Evolutionary conservation across 1,140 invertebrate species (phyloP).

Genomic region (Probaryconus sp.): DNA sequence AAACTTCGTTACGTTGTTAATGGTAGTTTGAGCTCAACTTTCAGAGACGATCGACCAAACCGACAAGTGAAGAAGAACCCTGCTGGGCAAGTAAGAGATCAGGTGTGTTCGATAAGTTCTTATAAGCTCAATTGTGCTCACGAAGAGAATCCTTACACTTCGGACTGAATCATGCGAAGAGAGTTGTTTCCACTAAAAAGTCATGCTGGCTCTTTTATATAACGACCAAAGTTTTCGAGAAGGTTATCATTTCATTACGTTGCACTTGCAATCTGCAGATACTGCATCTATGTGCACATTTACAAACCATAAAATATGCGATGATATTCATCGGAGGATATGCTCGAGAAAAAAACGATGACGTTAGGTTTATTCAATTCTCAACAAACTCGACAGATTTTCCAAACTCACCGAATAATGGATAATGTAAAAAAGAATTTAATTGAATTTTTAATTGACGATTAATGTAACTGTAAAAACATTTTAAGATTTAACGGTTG

Average conservation of each 20-base stretch:
- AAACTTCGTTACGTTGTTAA: conserved; percentile 64
- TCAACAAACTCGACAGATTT: no score
- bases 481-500: no score
- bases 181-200: conserved; percentile 60
- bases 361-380: no score
- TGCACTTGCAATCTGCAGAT: conserved; percentile 52
- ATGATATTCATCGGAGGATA: conserved; percentile 30
- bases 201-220: conserved; percentile 59
- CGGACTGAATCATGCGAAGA: conserved; percentile 57
- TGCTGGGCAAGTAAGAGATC: conserved; percentile 62
- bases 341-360: conserved; percentile 18
- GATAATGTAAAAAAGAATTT: no score
- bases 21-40: conserved; percentile 60
- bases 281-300: conserved; percentile 53
- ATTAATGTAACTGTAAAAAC: no score
- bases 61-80: conserved; percentile 62
- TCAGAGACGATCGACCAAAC: conserved; percentile 62
- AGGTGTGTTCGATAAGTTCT: conserved; percentile 65
- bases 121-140: conserved; percentile 64
- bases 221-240: conserved; percentile 55
- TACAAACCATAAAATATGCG: conserved; percentile 38
- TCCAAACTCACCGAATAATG: no score
- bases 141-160: conserved; percentile 56
- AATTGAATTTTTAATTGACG: no score
- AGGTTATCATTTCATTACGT: conserved; percentile 61